Percentiles rank a stretch among this genome's conserved stretches.
Evolutionary conservation across 2,113 vertebrate genomes (phyloP).

Genomic region (Alligator sinensis): DNA sequence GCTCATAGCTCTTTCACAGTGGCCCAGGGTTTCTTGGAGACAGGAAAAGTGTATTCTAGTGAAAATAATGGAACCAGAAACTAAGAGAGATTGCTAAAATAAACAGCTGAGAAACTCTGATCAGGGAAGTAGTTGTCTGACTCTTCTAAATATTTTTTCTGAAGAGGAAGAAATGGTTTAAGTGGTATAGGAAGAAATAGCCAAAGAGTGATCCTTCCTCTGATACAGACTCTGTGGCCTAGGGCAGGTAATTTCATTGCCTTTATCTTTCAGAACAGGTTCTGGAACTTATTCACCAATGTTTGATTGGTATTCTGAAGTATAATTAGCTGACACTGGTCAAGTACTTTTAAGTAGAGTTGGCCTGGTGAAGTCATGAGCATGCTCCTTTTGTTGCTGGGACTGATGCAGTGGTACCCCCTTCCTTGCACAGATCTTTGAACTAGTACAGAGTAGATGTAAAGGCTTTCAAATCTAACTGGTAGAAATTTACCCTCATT

Average conservation of each 20-base stretch:
- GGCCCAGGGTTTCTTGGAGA: neutral
- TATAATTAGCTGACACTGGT: too few species aligned
- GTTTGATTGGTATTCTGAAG: too few species aligned
- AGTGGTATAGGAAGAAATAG: neutral
- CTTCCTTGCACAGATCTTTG: neutral
- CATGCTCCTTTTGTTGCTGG: neutral
- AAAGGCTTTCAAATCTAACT: neutral
- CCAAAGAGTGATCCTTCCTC: neutral
- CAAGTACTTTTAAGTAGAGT: too few species aligned
- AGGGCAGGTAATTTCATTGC: neutral
- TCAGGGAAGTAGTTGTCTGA: neutral
- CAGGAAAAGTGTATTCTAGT: neutral
- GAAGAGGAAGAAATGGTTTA: neutral
- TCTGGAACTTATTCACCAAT: neutral
- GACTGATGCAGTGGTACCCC: neutral
- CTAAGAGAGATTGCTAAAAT: neutral
- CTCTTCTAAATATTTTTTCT: neutral
- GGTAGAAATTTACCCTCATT: neutral
- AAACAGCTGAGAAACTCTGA: neutral
- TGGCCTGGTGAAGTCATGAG: neutral
- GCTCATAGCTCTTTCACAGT: neutral
- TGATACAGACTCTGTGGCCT: neutral
- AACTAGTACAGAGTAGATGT: neutral
- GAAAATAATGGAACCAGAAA: neutral
- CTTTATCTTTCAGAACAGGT: neutral